Conservation (phyloP, 2,113 vertebrate species). For the Myotis yumanensis region DNA sequence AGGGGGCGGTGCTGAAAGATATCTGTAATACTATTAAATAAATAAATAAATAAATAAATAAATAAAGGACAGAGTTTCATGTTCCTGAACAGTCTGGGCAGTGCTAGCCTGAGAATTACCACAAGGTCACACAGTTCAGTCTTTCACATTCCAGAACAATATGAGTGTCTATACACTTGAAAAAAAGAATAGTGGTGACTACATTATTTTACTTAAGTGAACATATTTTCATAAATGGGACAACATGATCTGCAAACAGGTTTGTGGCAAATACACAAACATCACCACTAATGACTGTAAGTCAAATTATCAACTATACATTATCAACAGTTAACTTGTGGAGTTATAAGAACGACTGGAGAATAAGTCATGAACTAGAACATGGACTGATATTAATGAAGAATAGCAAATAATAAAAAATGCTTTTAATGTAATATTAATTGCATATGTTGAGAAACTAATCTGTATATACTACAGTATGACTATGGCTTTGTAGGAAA, state of each 20-base stretch:
- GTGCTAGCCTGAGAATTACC: neutral
- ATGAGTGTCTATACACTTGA: neutral
- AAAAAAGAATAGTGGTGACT: neutral
- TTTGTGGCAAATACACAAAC: neutral
- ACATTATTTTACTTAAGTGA: neutral
- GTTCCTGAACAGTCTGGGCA: neutral
- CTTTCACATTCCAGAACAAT: neutral
- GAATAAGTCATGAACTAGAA: conserved; percentile 12
- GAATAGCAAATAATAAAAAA: conserved; percentile 11
- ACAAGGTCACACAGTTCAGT: neutral
- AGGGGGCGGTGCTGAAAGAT: too few species aligned
- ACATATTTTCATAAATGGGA: neutral
- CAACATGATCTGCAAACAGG: neutral
- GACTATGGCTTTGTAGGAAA: neutral
- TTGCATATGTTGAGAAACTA: neutral
- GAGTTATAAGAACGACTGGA: neutral
- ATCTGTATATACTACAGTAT: neutral
- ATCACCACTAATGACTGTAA: neutral
- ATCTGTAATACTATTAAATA: too few species aligned
- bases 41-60: too few species aligned
- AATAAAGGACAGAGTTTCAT: neutral
- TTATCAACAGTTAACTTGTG: neutral
- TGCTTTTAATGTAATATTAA: neutral
- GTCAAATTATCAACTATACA: neutral
- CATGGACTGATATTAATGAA: neutral